Evolutionary conservation across 2,888 invertebrate species (phyloP).

Genomic region (Nomada lathburiana): DNA sequence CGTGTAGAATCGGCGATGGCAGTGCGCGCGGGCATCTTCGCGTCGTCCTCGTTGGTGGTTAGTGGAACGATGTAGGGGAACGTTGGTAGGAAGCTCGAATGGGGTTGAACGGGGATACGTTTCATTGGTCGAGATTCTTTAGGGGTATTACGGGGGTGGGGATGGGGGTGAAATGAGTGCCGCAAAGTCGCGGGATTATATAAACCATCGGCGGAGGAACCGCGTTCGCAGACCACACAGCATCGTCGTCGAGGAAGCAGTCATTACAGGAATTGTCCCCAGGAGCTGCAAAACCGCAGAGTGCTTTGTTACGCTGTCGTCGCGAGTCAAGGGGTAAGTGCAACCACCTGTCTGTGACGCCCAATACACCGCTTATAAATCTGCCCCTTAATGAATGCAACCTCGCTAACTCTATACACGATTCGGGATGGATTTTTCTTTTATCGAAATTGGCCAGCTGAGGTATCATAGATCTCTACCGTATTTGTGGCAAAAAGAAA

Average conservation of each 20-base stretch:
- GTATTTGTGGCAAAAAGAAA: too few species aligned
- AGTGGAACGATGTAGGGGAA: conserved; percentile 25
- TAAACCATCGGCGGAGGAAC: conserved; percentile 77
- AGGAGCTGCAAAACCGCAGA: background rate
- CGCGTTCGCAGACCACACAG: conserved; percentile 76
- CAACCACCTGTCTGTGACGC: background rate
- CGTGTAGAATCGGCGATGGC: conserved; percentile 2
- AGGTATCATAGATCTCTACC: too few species aligned
- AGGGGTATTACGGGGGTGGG: conserved; percentile 67
- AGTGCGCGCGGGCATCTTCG: conserved; percentile 24
- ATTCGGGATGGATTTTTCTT: too few species aligned
- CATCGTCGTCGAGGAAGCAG: conserved; percentile 65
- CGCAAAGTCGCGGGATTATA: conserved; percentile 79
- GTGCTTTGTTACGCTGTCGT: background rate
- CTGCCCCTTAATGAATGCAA: too few species aligned
- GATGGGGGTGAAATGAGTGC: conserved; percentile 68
- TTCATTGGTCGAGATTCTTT: conserved; percentile 78
- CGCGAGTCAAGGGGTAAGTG: background rate
- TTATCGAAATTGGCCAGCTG: too few species aligned
- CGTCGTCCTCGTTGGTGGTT: conserved; percentile 54
- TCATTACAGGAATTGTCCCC: background rate
- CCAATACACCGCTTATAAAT: background rate
- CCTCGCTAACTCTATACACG: too few species aligned
- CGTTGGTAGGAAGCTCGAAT: conserved; percentile 58
- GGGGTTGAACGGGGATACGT: conserved; percentile 63